Evolutionary conservation across 1,140 invertebrate species (phyloP), one percentile per base, ranked within the genome.

Genomic region (Muscidifurax raptorellus): DNA sequence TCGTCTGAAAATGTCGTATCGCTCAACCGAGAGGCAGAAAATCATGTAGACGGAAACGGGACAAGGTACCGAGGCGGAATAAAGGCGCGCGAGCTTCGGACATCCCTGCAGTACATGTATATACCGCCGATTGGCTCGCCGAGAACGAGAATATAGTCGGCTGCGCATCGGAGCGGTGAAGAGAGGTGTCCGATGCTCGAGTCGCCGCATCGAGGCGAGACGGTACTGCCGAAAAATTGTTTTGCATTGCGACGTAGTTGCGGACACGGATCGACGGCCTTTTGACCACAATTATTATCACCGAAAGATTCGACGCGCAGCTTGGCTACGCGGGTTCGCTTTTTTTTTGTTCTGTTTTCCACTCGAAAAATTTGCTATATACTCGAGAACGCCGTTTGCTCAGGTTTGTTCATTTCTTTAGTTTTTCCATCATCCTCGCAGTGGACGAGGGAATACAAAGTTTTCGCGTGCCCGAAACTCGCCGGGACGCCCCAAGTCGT

Each of bases 201-300:
- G 86, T 40, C 88, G 87, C 74, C 7, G 36, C 44, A n/a, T 0
- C 6, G 74, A 0, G 86, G 88, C 87, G 87, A 89, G 87, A 89
- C 88, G 90, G 88, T 88, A 75, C 76, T n/a, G 86, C 83, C 66
- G 44, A 87, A 84, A 87, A 87, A 86, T 86, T 88, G 87, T 88
- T 88, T 88, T 89, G 87, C 87, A 88, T 88, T 89, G 90, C 90
- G 89, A 90, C 88, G 89, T 90, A 89, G 88, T 88, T 90, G 88
- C 89, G 89, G 89, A 89, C 87, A 88, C 88, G 88, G 36, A 85
- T 87, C 88, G 88, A 89, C 88, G 88, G 88, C 89, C 87, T 88
- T 89, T 87, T 89, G 89, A 59, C 52, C 52, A 59, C 5, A 59
- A 59, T 22, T 59, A 22, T n/a, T 18, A 59, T 59, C 52, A n/a